Evolutionary conservation across 1,140 invertebrate species (phyloP).

Genomic region (Drosophila watanabei): DNA sequence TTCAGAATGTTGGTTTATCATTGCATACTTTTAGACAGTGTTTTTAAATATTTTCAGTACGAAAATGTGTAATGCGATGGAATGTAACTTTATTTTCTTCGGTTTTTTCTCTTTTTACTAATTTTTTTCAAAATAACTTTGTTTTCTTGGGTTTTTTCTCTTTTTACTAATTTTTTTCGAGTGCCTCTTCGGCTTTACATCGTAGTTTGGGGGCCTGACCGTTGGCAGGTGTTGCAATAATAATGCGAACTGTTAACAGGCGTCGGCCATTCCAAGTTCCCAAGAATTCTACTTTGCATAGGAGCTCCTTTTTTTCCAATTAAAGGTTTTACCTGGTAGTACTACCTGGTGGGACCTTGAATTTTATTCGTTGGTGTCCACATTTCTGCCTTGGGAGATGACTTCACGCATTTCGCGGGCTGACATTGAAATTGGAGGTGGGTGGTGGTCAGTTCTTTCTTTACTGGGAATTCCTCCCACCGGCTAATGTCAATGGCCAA

Average conservation of each 20-base stretch:
- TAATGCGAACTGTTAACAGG: conserved; percentile 53
- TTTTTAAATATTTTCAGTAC: too few species aligned
- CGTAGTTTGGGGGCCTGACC: conserved; percentile 4
- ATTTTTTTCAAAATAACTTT: conserved; percentile 3
- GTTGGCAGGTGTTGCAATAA: conserved; percentile 50
- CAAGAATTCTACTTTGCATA: conserved; percentile 49
- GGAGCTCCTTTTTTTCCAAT: conserved; percentile 24
- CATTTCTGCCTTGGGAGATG: conserved; percentile 53
- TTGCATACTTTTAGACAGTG: too few species aligned
- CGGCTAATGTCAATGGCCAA: conserved; percentile 75
- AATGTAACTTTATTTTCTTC: too few species aligned
- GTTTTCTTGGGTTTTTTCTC: too few species aligned
- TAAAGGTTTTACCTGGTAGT: conserved; percentile 17
- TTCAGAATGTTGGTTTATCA: too few species aligned
- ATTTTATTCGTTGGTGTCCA: conserved; percentile 39
- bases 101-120: not conserved
- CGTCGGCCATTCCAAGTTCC: conserved; percentile 34
- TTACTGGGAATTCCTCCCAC: conserved; percentile 44
- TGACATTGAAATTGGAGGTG: conserved; percentile 64
- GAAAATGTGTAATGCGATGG: too few species aligned
- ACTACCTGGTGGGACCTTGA: conserved; percentile 21
- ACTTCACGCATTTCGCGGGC: conserved; percentile 68
- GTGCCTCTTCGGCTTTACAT: not conserved
- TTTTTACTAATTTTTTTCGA: not conserved
- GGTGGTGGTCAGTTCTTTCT: conserved; percentile 15